Conservation (phyloP, 2,113 vertebrate species). For the Pteropus alecto region DNA sequence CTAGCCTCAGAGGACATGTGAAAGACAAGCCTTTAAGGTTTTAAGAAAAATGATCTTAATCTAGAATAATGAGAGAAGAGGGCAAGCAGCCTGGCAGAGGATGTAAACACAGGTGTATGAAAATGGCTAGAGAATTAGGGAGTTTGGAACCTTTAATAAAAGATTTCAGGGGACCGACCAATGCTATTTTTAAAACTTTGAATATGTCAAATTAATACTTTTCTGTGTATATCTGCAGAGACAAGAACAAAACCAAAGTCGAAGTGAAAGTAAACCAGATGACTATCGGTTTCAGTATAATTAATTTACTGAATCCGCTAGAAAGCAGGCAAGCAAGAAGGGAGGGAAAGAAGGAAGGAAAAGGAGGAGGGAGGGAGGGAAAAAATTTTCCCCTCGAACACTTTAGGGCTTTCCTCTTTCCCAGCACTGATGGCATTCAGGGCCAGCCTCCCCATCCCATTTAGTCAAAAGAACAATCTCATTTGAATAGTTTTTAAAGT, state of each 20-base stretch:
- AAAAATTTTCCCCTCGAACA: not conserved
- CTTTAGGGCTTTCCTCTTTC: not conserved
- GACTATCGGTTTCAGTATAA: not conserved
- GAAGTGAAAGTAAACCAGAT: not conserved
- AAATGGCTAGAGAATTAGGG: not conserved
- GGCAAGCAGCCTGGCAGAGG: not conserved
- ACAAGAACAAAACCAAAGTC: not conserved
- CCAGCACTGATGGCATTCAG: not conserved
- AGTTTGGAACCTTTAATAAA: not conserved
- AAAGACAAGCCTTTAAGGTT: not conserved
- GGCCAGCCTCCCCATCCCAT: not conserved
- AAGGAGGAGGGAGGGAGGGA: rapidly evolving
- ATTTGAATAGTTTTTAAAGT: not conserved
- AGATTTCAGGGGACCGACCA: not conserved
- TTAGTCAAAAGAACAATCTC: not conserved
- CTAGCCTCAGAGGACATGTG: not conserved
- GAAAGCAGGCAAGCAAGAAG: not conserved
- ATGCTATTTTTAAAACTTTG: not conserved
- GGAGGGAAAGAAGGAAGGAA: too few species aligned
- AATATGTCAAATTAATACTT: not conserved
- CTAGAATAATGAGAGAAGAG: not conserved
- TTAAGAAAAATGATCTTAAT: not conserved
- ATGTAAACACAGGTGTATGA: not conserved
- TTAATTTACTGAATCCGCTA: not conserved
- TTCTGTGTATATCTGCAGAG: not conserved